Conservation (phyloP, 2,797 vertebrate genomes). For the Tangara arthus region DNA sequence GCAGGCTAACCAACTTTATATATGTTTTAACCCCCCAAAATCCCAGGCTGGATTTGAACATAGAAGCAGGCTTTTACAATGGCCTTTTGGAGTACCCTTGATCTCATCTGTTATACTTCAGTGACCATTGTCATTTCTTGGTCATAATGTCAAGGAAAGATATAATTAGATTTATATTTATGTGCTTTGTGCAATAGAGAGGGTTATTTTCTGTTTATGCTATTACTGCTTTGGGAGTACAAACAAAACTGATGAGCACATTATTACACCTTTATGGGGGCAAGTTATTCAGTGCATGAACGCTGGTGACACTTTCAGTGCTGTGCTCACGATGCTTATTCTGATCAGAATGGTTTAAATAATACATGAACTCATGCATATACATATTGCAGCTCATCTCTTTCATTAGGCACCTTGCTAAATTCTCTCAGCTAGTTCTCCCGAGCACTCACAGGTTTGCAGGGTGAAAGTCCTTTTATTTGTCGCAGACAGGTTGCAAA, state of each 20-base stretch:
- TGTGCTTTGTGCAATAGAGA: slow-evolving; percentile 27
- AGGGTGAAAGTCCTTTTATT: slow-evolving; percentile 36
- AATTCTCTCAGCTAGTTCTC: slow-evolving; percentile 15
- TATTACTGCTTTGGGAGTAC: slow-evolving; percentile 52
- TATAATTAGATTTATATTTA: slow-evolving; percentile 73
- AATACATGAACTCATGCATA: slow-evolving; percentile 65
- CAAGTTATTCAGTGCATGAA: slow-evolving; percentile 50
- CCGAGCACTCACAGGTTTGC: neutral
- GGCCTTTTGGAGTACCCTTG: neutral
- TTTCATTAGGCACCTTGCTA: slow-evolving; percentile 49
- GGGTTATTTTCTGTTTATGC: slow-evolving; percentile 62
- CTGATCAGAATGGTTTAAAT: slow-evolving; percentile 69
- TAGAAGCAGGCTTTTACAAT: neutral
- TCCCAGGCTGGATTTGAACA: neutral
- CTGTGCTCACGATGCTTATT: slow-evolving; percentile 52
- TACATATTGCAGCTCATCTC: slow-evolving; percentile 55
- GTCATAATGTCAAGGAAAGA: slow-evolving; percentile 50
- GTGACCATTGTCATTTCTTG: slow-evolving; percentile 43
- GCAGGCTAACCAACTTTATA: neutral
- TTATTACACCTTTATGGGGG: slow-evolving; percentile 56
- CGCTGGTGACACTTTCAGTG: slow-evolving; percentile 37
- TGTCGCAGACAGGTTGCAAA: slow-evolving; percentile 28
- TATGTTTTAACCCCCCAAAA: neutral
- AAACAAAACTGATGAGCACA: slow-evolving; percentile 55
- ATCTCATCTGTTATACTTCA: slow-evolving; percentile 42